These are phyloP conservation scores for Oxyura jamaicensis DNA, from an alignment of 2,113 vertebrate genomes.

Conservation along the genomic window DNA sequence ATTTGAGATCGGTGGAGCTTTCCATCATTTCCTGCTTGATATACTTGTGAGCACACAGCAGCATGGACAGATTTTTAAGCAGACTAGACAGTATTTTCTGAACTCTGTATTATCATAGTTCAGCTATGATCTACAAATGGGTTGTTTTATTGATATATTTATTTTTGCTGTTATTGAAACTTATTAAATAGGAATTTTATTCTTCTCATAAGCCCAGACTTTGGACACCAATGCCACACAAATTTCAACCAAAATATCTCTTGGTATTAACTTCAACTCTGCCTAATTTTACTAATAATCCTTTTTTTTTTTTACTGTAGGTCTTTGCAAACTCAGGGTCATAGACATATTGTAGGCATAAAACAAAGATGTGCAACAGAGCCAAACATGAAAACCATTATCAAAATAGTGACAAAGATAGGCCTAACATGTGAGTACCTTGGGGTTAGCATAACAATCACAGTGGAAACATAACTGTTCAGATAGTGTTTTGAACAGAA, in stretches of 20 bases:
- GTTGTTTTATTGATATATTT: neutral
- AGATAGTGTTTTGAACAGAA: neutral
- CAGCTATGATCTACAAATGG: neutral
- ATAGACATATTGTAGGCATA: neutral
- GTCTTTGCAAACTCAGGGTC: neutral
- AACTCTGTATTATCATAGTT: neutral
- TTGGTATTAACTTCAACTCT: neutral
- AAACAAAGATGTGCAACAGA: accelerated
- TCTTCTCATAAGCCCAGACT: neutral
- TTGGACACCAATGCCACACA: neutral
- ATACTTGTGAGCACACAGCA: neutral
- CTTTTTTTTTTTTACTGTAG: neutral
- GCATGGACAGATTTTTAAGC: conserved; percentile 50
- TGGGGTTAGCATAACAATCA: neutral
- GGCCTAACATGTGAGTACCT: neutral
- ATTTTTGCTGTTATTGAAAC: neutral
- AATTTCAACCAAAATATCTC: neutral
- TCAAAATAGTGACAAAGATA: neutral
- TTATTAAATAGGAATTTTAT: neutral
- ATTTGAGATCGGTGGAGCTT: conserved; percentile 45
- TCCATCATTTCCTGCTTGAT: conserved; percentile 57
- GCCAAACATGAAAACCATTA: neutral
- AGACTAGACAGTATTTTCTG: conserved; percentile 18
- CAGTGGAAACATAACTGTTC: neutral
- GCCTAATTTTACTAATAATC: neutral